These are phyloP conservation scores for Bradypus variegatus DNA, from an alignment of 2,797 vertebrate species.

Conservation along the genomic window DNA sequence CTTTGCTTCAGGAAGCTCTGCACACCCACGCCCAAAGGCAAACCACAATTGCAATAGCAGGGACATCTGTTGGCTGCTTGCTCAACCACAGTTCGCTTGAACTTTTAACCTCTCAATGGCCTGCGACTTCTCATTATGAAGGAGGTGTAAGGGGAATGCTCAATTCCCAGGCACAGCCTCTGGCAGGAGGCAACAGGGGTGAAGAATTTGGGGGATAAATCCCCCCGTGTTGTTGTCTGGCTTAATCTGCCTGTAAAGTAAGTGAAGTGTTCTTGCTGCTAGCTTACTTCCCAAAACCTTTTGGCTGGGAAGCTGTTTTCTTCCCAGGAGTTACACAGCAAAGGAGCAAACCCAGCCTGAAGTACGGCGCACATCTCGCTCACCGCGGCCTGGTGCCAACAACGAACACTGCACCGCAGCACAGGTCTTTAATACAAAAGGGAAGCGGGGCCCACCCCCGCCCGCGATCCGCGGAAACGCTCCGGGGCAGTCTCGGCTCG, in stretches of 20 bases:
- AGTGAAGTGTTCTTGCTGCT: neutral
- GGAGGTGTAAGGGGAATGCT: no score
- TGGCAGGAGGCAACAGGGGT: no score
- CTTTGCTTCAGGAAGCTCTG: no score
- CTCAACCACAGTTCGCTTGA: no score
- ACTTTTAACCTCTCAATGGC: no score
- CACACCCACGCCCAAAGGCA: no score
- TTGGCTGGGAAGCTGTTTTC: neutral
- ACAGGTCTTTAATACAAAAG: slow-evolving; percentile 43
- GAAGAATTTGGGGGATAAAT: neutral
- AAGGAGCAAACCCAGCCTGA: neutral
- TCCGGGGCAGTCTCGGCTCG: neutral
- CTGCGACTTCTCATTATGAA: no score
- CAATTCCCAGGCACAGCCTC: no score
- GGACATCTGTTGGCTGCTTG: no score
- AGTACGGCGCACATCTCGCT: neutral
- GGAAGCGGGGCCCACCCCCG: accelerated
- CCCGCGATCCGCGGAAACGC: no score
- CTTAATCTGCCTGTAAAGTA: neutral
- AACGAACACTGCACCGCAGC: neutral
- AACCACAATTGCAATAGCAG: no score
- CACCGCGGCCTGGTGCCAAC: neutral
- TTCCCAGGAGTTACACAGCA: neutral
- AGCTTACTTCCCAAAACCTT: neutral
- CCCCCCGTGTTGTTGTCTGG: no score